Evolutionary conservation across 2,113 vertebrate genomes (phyloP).

Genomic region (Malurus alboscapulatus): DNA sequence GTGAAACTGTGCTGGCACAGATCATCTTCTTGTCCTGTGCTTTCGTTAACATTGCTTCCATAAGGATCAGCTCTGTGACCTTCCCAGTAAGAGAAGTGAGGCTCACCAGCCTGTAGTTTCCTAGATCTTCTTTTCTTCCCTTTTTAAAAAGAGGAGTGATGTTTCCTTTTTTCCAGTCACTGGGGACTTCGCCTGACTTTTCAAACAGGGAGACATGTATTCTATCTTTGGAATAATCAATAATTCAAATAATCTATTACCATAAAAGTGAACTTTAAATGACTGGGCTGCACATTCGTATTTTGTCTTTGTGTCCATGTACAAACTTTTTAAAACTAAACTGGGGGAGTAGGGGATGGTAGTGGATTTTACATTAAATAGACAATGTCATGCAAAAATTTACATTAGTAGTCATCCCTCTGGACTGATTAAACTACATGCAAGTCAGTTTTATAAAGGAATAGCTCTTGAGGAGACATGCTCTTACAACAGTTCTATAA

Average conservation of each 20-base stretch:
- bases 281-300: accelerated
- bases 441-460: background rate
- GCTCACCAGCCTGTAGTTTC: background rate
- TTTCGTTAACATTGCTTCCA: background rate
- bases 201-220: background rate
- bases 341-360: accelerated
- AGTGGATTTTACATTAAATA: background rate
- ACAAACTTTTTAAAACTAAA: background rate
- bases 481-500: background rate
- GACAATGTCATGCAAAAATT: background rate
- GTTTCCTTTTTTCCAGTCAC: background rate
- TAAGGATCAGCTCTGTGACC: background rate
- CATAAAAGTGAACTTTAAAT: background rate
- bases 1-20: background rate
- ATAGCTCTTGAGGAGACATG: background rate
- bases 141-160: background rate
- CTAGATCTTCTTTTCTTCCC: background rate
- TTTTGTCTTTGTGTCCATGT: background rate
- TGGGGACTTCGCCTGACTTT: background rate
- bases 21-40: background rate
- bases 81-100: background rate
- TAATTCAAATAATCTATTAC: background rate
- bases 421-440: background rate
- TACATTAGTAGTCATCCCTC: background rate
- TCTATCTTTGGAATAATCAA: background rate